A percentile compares a stretch with the other conserved stretches of the same genome.
These are phyloP conservation scores for Lordiphosa fenestrarum DNA, from an alignment of 2,888 invertebrate species.

Conservation along the genomic window DNA sequence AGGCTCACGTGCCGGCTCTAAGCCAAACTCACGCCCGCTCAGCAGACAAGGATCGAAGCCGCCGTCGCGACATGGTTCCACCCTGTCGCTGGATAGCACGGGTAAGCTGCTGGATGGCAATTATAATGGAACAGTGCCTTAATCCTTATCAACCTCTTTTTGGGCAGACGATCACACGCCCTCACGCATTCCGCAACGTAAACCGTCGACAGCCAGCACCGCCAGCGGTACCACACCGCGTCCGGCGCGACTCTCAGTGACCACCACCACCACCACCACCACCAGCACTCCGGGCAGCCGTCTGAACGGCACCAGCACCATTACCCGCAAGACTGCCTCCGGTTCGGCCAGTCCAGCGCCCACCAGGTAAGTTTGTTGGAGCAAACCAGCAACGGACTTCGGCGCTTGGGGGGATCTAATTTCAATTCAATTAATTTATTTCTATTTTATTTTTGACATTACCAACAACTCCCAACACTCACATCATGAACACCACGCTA, in stretches of 20 bases:
- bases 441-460: slow-evolving; percentile 54
- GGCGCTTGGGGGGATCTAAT: background rate
- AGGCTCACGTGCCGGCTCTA: slow-evolving; percentile 86
- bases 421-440: slow-evolving; percentile 55
- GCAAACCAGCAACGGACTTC: background rate
- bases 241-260: slow-evolving; percentile 82
- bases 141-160: too few species aligned
- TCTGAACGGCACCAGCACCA: slow-evolving; percentile 83
- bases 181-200: slow-evolving; percentile 90
- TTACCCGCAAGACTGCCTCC: slow-evolving; percentile 86
- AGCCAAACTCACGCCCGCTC: slow-evolving; percentile 92
- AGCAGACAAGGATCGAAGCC: slow-evolving; percentile 94
- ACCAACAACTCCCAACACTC: slow-evolving; percentile 29
- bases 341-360: slow-evolving; percentile 89
- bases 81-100: slow-evolving; percentile 93
- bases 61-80: slow-evolving; percentile 95
- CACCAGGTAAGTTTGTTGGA: slow-evolving; percentile 83
- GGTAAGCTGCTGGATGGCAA: too few species aligned
- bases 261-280: slow-evolving; percentile 82
- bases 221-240: slow-evolving; percentile 82
- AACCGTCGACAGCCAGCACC: slow-evolving; percentile 83
- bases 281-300: slow-evolving; percentile 80
- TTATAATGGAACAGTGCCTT: too few species aligned
- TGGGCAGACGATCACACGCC: slow-evolving; percentile 83
- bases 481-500: slow-evolving; percentile 42